phyloP scores from a whole-genome alignment of 2,797 vertebrate genomes.

The Trematomus bernacchii region DNA sequence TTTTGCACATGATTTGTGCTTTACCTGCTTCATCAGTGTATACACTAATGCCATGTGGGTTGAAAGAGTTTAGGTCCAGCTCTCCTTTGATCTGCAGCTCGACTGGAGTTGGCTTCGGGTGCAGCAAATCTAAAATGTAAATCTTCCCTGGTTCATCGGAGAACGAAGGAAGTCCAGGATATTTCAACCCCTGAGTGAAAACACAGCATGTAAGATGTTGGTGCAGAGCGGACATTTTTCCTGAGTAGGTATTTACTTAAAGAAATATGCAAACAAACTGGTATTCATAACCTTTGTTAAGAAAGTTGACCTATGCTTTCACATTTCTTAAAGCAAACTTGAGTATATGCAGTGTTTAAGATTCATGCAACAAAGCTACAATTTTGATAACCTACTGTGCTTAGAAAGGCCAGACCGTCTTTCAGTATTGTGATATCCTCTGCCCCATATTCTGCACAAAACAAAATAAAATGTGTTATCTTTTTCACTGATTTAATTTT shows the following conservation, averaged over 20 bases:
- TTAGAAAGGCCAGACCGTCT: slow-evolving; percentile 90
- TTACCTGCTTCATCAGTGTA: slow-evolving; percentile 85
- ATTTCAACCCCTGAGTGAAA: slow-evolving; percentile 86
- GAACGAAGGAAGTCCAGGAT: slow-evolving; percentile 74
- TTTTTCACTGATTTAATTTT: neutral
- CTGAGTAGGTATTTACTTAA: neutral
- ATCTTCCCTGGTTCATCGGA: slow-evolving; percentile 86
- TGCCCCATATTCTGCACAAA: slow-evolving; percentile 80
- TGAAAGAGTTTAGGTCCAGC: slow-evolving; percentile 88
- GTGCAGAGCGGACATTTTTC: neutral
- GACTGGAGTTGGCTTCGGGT: slow-evolving; percentile 76
- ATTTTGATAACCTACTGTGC: slow-evolving; percentile 83
- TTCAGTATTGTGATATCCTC: slow-evolving; percentile 91
- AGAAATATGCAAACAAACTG: neutral
- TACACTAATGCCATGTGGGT: slow-evolving; percentile 91
- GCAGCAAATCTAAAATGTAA: slow-evolving; percentile 87
- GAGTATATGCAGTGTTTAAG: neutral
- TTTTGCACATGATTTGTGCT: neutral
- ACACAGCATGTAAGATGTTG: neutral
- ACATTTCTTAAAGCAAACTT: neutral
- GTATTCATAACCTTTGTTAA: neutral
- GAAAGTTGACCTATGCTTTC: neutral
- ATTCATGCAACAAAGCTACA: neutral
- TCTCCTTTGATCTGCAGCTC: slow-evolving; percentile 85
- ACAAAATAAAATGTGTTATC: neutral